Evolutionary conservation across 2,797 vertebrate species (phyloP).

Genomic region (Cossypha dichroa): DNA sequence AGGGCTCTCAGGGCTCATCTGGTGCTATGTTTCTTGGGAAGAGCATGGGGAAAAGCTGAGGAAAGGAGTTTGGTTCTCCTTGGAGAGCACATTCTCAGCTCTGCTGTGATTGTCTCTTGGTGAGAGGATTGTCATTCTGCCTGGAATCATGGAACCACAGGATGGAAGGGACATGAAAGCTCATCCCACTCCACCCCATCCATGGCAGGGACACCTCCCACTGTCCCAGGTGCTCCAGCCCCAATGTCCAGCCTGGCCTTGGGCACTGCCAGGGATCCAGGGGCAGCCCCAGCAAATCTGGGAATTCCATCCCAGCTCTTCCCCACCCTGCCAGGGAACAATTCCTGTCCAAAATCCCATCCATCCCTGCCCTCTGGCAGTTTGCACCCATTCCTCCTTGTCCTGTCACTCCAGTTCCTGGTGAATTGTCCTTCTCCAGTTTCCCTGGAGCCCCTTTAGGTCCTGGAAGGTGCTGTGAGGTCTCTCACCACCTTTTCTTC

Average conservation of each 20-base stretch:
- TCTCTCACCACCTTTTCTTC: background rate
- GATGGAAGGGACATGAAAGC: no score
- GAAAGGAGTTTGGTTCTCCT: background rate
- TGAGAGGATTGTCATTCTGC: background rate
- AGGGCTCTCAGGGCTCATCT: background rate
- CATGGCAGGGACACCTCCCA: background rate
- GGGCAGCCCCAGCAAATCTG: background rate
- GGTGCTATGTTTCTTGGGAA: background rate
- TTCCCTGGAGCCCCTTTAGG: background rate
- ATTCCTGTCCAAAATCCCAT: background rate
- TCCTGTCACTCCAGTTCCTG: background rate
- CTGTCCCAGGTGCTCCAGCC: background rate
- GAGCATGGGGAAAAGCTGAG: background rate
- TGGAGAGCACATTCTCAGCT: background rate
- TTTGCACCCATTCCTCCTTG: background rate
- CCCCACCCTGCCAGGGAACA: no score
- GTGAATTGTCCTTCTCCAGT: background rate
- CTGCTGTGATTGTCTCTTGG: background rate
- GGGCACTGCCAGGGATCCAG: background rate
- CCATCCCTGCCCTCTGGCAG: accelerated
- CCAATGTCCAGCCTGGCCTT: background rate
- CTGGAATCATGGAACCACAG: background rate
- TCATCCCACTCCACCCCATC: accelerated
- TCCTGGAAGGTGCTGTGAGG: background rate
- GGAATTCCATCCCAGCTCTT: no score